These are phyloP conservation scores for Eristalis pertinax DNA, from an alignment of 2,888 invertebrate genomes.

Conservation along the genomic window DNA sequence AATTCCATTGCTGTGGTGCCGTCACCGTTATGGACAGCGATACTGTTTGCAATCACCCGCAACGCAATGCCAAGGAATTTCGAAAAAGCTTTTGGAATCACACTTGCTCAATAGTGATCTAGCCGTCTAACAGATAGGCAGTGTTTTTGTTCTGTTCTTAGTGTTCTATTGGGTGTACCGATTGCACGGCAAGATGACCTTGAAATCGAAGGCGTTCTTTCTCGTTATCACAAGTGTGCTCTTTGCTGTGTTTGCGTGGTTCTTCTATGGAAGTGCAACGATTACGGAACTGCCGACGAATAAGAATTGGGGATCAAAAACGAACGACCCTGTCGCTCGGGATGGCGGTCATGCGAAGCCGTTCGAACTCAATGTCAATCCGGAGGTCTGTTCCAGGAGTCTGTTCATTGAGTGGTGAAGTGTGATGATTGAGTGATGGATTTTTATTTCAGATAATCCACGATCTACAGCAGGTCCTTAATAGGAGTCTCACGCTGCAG, in stretches of 20 bases:
- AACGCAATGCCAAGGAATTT: not conserved
- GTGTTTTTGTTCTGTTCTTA: not conserved
- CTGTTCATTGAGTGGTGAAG: not conserved
- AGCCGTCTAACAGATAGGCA: slow-evolving; percentile 20
- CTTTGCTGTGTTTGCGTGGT: not conserved
- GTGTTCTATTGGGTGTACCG: not conserved
- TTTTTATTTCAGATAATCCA: slow-evolving; percentile 78
- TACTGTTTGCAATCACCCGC: not conserved
- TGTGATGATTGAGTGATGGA: not conserved
- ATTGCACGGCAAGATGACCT: not conserved
- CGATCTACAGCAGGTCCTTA: slow-evolving; percentile 84
- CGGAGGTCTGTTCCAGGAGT: slow-evolving; percentile 76
- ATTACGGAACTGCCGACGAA: not conserved
- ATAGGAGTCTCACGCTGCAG: slow-evolving; percentile 82
- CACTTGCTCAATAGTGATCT: slow-evolving; percentile 12
- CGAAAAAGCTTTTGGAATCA: not conserved
- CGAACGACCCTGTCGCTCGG: not conserved
- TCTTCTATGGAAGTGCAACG: not conserved
- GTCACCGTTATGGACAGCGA: too few relatives aligned
- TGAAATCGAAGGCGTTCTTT: not conserved
- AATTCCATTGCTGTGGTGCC: not conserved
- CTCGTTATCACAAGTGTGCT: not conserved
- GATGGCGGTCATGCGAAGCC: slow-evolving; percentile 42
- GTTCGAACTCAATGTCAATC: slow-evolving; percentile 75
- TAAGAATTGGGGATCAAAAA: not conserved